These are phyloP conservation scores for Sylvilagus floridanus DNA, from an alignment of 2,797 vertebrate genomes.

Conservation along the genomic window DNA sequence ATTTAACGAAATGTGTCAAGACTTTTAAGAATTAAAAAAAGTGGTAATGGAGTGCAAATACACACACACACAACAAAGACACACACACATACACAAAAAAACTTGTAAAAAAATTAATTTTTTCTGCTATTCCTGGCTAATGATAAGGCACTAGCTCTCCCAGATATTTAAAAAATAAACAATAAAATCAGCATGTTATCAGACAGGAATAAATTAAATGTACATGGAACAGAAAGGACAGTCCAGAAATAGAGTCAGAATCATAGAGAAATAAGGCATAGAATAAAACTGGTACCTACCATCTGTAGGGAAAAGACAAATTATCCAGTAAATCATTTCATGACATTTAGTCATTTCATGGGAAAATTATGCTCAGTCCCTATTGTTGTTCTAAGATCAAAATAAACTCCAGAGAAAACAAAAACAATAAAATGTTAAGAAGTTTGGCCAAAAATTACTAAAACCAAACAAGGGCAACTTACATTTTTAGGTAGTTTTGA, in stretches of 20 bases:
- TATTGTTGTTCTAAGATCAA: constrained; percentile 16
- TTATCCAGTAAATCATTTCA: constrained; percentile 20
- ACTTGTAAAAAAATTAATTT: neutral
- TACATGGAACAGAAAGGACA: neutral
- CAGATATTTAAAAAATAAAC: constrained; percentile 19
- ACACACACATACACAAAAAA: neutral
- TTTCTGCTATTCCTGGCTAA: constrained; percentile 19
- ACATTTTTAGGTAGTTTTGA: neutral
- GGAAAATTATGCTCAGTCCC: neutral
- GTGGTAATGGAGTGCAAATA: neutral
- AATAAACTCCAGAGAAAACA: constrained; percentile 1
- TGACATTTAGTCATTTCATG: neutral
- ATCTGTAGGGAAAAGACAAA: neutral
- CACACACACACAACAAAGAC: neutral
- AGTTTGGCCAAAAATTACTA: neutral
- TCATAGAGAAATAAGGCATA: neutral
- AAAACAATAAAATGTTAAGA: neutral
- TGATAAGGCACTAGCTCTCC: neutral
- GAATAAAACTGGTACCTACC: neutral
- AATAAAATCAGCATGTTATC: neutral
- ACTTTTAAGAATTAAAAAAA: neutral
- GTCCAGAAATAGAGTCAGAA: neutral
- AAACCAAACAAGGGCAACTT: neutral
- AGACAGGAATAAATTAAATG: neutral
- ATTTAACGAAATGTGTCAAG: neutral